Base-by-base conservation (phyloP, 1,140 invertebrate species). In the Tenebrio molitor region DNA sequence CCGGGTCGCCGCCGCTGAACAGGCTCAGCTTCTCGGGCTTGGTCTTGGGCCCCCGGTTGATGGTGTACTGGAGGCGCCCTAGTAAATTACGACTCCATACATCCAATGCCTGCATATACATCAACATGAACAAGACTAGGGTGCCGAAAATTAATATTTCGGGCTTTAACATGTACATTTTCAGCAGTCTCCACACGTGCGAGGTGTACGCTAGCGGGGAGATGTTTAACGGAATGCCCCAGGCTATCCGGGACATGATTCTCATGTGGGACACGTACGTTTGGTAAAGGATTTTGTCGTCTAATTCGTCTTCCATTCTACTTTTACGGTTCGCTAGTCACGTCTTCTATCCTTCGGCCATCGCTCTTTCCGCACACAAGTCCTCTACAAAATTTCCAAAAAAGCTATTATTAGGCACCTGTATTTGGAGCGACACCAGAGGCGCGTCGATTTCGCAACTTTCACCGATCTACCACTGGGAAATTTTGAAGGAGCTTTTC, bases 221-320 rank as follows among this genome's bases (percentile, higher is more conserved):
- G 80, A 88, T 77, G 83, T 91, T 91, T 76, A 91, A 83, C 63
- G 91, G 89, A 76, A 91, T 84, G 80, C 89, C 90, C 82, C 92
- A 89, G 73, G 89, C 88, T 83, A 94, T 89, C 82, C 91, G 90
- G 8, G 93, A 93, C 74, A 94, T 83, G 66, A 94, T 86, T 88
- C 93, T 94, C 88, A 93, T 90, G 81, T 94, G 91, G 65, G 92
- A 91, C 73, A 92, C 80, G 84, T 93, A 94, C 39, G 92, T 92
- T 87, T 94, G 92, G 84, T 93, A 93, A 74, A 95, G 86, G 77
- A 95, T 89, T 87, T 89, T 91, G 79, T 95, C 93, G 85, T 95
- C 93, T 80, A 94, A 85, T 87, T 94, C 92, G 89, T 95, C 93
- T 88, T 95, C 93, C 93, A 95, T 95, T 78, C 42, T 58, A 53